Evolutionary conservation across 2,797 vertebrate genomes (phyloP).

Genomic region (Antrozous pallidus): DNA sequence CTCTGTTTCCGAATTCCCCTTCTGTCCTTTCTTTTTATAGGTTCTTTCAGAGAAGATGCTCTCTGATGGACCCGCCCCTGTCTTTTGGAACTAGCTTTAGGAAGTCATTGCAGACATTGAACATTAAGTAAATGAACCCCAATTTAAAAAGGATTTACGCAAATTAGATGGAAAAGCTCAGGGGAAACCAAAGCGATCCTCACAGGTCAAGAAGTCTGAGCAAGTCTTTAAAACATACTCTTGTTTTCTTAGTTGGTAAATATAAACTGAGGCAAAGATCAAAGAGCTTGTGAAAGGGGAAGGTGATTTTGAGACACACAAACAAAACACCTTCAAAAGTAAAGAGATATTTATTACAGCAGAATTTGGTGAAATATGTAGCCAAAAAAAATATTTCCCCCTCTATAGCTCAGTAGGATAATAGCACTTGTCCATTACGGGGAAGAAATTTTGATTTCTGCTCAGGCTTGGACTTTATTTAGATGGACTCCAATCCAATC

Average conservation of each 20-base stretch:
- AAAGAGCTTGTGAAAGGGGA: neutral
- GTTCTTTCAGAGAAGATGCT: neutral
- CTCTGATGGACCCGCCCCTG: neutral
- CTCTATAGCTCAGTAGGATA: slow-evolving; percentile 50
- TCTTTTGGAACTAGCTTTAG: slow-evolving; percentile 45
- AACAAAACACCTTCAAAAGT: slow-evolving; percentile 17
- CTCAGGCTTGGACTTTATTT: slow-evolving; percentile 63
- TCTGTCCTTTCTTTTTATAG: neutral
- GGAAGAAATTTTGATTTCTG: slow-evolving; percentile 51
- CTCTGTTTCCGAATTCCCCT: neutral
- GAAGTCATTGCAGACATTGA: slow-evolving; percentile 16
- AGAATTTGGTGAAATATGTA: slow-evolving; percentile 35
- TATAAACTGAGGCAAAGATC: slow-evolving; percentile 6
- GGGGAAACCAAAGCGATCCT: neutral
- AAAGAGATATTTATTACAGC: slow-evolving; percentile 35
- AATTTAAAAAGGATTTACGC: slow-evolving; percentile 55
- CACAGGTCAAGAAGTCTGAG: slow-evolving; percentile 36
- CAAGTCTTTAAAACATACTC: slow-evolving; percentile 31
- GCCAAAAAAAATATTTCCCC: no score
- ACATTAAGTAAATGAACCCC: slow-evolving; percentile 54
- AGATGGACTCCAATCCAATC: slow-evolving; percentile 52
- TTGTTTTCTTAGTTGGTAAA: slow-evolving; percentile 34
- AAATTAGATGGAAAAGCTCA: slow-evolving; percentile 49
- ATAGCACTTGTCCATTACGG: slow-evolving; percentile 42
- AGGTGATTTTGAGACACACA: neutral